Evolutionary conservation across 2,113 vertebrate genomes (phyloP).

Genomic region (Pelecanoides urinatrix): DNA sequence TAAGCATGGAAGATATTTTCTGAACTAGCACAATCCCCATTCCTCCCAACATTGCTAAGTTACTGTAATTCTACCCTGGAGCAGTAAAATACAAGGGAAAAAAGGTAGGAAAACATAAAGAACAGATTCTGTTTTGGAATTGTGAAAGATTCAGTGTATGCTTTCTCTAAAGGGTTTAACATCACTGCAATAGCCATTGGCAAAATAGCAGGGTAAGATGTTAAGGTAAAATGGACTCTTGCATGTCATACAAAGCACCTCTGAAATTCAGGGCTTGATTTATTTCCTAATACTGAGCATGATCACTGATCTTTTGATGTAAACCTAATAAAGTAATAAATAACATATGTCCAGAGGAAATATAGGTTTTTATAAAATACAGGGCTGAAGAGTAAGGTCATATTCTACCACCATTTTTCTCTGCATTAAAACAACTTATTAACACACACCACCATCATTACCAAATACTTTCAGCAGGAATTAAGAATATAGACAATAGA

Average conservation of each 20-base stretch:
- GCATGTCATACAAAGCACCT: not conserved
- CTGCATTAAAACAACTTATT: not conserved
- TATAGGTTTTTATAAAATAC: not conserved
- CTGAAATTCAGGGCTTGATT: constrained; percentile 21
- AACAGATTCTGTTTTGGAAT: not conserved
- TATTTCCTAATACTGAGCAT: not conserved
- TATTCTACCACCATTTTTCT: not conserved
- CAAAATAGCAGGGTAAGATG: not conserved
- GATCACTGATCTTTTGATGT: not conserved
- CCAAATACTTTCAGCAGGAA: not conserved
- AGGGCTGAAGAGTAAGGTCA: not conserved
- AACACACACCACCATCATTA: not conserved
- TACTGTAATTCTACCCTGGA: not conserved
- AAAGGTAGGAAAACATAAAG: not conserved
- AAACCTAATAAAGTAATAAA: constrained; percentile 37
- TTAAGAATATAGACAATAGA: not conserved
- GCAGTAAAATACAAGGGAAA: not conserved
- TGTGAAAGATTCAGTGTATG: not conserved
- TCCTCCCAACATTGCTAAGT: not conserved
- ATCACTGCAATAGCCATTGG: not conserved
- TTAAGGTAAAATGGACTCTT: constrained; percentile 10
- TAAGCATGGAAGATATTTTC: constrained; percentile 43
- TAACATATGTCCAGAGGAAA: not conserved
- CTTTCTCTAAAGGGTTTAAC: not conserved
- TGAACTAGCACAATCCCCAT: constrained; percentile 31